Conservation (phyloP, 2,888 invertebrate species). For the Chymomyza caudatula region DNA sequence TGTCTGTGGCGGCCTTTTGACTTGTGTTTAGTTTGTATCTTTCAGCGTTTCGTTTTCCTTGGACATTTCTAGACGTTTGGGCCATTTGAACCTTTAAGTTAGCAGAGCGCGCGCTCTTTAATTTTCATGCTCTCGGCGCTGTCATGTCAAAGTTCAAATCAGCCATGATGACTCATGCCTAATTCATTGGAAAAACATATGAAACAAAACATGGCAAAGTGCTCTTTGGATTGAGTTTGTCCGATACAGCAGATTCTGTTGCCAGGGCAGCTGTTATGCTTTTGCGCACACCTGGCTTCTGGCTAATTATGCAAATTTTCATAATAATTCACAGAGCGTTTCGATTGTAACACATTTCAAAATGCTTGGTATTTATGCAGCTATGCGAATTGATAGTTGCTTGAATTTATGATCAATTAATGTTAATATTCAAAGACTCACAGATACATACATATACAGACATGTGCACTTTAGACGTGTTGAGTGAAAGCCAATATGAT, state of each 20-base stretch:
- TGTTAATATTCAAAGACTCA: neutral
- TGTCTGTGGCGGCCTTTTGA: neutral
- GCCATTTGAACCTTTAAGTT: neutral
- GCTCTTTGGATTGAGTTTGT: slow-evolving; percentile 14
- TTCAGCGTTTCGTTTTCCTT: slow-evolving; percentile 1
- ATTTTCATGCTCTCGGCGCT: neutral
- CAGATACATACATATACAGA: too few relatives aligned
- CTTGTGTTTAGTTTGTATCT: neutral
- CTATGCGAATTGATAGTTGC: neutral
- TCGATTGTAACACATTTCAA: neutral
- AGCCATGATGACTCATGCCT: neutral
- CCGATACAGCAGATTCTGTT: slow-evolving; percentile 31
- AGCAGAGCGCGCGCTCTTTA: neutral
- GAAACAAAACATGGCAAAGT: neutral
- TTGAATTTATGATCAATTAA: neutral
- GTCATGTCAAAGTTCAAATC: neutral
- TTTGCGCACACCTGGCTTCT: neutral
- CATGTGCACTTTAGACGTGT: neutral
- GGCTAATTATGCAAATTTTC: neutral
- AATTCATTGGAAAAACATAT: neutral
- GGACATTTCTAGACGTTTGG: neutral
- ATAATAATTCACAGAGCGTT: neutral
- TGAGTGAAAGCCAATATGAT: neutral
- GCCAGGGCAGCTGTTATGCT: slow-evolving; percentile 23
- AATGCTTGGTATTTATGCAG: neutral